phyloP scores from a whole-genome alignment of 2,797 vertebrate species.

The Graptemys geographica region DNA sequence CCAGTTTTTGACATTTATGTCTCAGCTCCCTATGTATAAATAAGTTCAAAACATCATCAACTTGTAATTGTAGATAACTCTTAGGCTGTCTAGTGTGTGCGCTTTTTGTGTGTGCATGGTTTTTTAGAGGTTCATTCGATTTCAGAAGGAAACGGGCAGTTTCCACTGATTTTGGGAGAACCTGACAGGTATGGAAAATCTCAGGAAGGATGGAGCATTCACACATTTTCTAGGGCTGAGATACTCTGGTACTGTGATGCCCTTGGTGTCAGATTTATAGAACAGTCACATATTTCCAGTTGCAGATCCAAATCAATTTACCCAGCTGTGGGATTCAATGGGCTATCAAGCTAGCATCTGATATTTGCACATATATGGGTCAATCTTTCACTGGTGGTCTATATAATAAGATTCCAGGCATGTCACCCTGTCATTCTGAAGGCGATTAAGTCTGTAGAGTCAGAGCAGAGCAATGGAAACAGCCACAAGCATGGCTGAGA shows the following conservation, averaged over 20 bases:
- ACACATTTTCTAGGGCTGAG: not conserved
- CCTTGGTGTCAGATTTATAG: not conserved
- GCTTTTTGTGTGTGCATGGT: not conserved
- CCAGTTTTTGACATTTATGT: not conserved
- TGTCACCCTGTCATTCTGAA: not conserved
- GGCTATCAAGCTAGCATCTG: not conserved
- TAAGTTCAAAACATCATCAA: not conserved
- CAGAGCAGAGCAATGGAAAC: not conserved
- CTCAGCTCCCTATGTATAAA: not conserved
- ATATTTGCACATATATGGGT: not conserved
- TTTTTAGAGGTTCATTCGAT: not conserved
- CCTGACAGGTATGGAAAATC: not conserved
- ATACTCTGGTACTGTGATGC: not conserved
- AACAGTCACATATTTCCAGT: constrained; percentile 7
- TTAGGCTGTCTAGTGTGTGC: not conserved
- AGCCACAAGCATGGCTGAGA: not conserved
- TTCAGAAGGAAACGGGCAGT: not conserved
- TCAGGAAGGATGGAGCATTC: not conserved
- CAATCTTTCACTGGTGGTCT: constrained; percentile 5
- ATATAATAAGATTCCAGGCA: not conserved
- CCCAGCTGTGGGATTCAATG: constrained; percentile 2
- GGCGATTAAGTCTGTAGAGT: not conserved
- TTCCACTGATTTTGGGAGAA: not conserved
- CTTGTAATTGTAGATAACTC: not conserved
- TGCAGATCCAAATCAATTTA: constrained; percentile 16